Evolutionary conservation across 1,140 invertebrate genomes (phyloP).

Genomic region (Caerostris extrusa): DNA sequence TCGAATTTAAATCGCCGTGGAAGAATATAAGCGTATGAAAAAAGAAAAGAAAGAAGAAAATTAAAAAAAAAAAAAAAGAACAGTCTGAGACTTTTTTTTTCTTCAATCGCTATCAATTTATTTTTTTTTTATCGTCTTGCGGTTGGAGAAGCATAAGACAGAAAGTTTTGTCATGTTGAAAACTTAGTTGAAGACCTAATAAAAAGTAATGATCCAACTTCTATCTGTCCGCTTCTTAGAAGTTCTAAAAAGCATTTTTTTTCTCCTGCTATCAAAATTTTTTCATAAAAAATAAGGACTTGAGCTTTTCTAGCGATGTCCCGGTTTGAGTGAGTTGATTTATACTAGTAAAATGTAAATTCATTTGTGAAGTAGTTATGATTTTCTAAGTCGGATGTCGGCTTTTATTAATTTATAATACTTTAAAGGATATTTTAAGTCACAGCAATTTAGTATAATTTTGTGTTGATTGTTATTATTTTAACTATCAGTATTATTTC

Average conservation of each 20-base stretch:
- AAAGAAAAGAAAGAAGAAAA: neutral
- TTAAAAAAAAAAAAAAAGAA: neutral
- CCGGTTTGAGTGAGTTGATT: slow-evolving; percentile 19
- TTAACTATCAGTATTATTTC: too few relatives aligned
- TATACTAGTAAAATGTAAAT: slow-evolving; percentile 44
- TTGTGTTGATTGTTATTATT: neutral
- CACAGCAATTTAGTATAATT: neutral
- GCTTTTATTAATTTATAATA: slow-evolving; percentile 33
- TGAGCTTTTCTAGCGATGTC: slow-evolving; percentile 11
- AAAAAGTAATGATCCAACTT: slow-evolving; percentile 58
- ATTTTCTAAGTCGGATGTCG: neutral
- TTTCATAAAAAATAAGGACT: neutral
- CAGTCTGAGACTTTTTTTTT: slow-evolving; percentile 36
- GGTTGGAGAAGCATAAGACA: slow-evolving; percentile 59
- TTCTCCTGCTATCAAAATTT: neutral
- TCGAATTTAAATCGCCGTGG: slow-evolving; percentile 60
- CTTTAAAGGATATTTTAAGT: neutral
- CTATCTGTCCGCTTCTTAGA: neutral
- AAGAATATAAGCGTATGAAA: slow-evolving; percentile 34
- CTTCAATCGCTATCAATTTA: neutral
- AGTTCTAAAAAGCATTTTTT: slow-evolving; percentile 43
- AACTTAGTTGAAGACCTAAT: slow-evolving; percentile 63
- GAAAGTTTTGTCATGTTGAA: slow-evolving; percentile 71
- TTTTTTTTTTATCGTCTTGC: slow-evolving; percentile 63
- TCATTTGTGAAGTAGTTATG: neutral